These are phyloP conservation scores for Montipora foliosa DNA, from an alignment of 64 coral and sea anemone genomes.

Conservation along the genomic window DNA sequence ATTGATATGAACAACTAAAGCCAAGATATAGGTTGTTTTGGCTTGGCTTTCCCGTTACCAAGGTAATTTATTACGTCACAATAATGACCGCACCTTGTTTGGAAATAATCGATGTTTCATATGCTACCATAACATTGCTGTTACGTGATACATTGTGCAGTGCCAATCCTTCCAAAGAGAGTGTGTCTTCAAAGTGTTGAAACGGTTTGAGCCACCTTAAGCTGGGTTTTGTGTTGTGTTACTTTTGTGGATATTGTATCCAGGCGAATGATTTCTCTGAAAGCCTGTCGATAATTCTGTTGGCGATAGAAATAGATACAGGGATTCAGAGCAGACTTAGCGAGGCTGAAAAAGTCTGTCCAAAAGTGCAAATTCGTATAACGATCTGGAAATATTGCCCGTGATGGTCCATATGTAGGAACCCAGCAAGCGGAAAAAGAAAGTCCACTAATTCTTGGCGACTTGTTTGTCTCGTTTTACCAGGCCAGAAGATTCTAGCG, in stretches of 20 bases:
- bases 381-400: background rate
- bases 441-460: background rate
- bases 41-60: too few species aligned
- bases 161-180: too few species aligned
- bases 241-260: background rate
- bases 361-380: background rate
- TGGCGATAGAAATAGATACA: slow-evolving; percentile 23
- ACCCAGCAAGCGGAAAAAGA: slow-evolving; percentile 24
- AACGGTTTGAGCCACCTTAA: too few species aligned
- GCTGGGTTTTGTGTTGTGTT: background rate
- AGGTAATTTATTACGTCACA: too few species aligned
- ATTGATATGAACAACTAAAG: too few species aligned
- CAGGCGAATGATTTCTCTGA: background rate
- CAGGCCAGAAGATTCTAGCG: background rate
- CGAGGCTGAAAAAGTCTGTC: background rate
- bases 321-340: slow-evolving; percentile 17
- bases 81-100: too few species aligned
- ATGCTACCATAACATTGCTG: too few species aligned
- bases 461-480: slow-evolving; percentile 8
- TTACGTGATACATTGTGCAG: too few species aligned
- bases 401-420: background rate
- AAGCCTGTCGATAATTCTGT: slow-evolving; percentile 1
- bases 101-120: too few species aligned
- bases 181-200: too few species aligned
- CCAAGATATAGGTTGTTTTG: too few species aligned